A percentile compares a stretch with the other conserved stretches of the same genome.
Evolutionary conservation across 2,113 vertebrate species (phyloP).

Genomic region (Centropus bengalensis): DNA sequence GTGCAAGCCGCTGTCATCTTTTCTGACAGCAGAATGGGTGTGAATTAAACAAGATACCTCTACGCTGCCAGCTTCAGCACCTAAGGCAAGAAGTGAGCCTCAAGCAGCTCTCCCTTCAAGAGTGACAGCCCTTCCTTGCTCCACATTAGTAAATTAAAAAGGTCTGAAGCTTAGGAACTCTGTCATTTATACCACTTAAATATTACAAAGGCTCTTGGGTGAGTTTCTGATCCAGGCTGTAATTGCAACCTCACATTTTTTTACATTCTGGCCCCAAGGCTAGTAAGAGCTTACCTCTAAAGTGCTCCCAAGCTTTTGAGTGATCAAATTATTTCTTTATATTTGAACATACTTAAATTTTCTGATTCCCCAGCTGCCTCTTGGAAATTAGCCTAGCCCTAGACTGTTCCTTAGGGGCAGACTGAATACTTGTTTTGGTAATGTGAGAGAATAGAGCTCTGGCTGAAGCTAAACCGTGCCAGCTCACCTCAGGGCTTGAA

Average conservation of each 20-base stretch:
- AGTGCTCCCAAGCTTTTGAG: neutral
- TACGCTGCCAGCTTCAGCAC: neutral
- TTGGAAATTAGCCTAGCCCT: neutral
- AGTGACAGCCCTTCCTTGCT: neutral
- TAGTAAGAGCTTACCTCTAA: neutral
- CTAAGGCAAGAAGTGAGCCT: neutral
- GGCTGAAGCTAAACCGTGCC: neutral
- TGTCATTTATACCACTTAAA: neutral
- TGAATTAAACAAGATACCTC: neutral
- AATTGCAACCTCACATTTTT: neutral
- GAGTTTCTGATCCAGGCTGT: neutral
- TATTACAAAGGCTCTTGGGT: neutral
- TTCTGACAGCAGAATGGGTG: neutral
- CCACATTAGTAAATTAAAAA: neutral
- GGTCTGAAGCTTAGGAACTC: neutral
- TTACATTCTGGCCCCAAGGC: neutral
- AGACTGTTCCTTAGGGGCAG: neutral
- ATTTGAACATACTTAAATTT: neutral
- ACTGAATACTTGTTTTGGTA: neutral
- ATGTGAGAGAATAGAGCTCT: neutral
- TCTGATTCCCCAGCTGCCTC: neutral
- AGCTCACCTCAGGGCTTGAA: neutral
- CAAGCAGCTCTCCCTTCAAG: neutral
- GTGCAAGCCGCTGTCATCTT: neutral
- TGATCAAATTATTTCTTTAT: neutral